Percentiles rank a stretch among this genome's conserved stretches.
These are phyloP conservation scores for Anguilla megastoma DNA, from an alignment of 2,797 vertebrate species.

Conservation along the genomic window DNA sequence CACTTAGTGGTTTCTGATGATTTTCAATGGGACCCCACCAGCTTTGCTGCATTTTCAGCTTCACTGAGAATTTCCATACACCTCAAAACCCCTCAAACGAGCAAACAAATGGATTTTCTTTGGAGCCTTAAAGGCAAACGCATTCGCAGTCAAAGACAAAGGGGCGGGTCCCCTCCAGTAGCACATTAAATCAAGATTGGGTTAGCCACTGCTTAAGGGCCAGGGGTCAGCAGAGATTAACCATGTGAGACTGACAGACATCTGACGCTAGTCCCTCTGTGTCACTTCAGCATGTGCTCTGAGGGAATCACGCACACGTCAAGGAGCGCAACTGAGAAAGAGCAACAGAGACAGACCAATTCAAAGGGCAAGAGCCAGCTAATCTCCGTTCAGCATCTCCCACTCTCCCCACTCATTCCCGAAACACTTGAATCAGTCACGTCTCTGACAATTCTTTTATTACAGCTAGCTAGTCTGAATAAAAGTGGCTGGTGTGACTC, in stretches of 20 bases:
- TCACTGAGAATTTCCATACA: neutral
- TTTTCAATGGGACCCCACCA: neutral
- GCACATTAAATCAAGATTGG: slow-evolving; percentile 1
- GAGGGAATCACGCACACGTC: neutral
- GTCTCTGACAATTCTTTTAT: neutral
- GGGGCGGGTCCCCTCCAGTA: neutral
- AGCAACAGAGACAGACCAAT: neutral
- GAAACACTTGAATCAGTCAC: slow-evolving; percentile 22
- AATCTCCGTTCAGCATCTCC: neutral
- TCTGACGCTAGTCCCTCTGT: neutral
- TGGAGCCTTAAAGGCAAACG: neutral
- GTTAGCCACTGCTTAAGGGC: neutral
- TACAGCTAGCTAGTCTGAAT: neutral
- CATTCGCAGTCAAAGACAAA: neutral
- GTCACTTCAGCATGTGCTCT: slow-evolving; percentile 4
- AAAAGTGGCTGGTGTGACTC: slow-evolving; percentile 9
- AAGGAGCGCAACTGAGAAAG: neutral
- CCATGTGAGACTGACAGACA: neutral
- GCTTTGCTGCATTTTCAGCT: neutral
- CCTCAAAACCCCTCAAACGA: neutral
- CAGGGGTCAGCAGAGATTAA: neutral
- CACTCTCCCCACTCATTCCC: neutral
- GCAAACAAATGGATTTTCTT: neutral
- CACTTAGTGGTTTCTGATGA: neutral
- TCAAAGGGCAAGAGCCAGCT: neutral